Evolutionary conservation across 2,797 vertebrate genomes (phyloP).

Genomic region (Mus minutoides): DNA sequence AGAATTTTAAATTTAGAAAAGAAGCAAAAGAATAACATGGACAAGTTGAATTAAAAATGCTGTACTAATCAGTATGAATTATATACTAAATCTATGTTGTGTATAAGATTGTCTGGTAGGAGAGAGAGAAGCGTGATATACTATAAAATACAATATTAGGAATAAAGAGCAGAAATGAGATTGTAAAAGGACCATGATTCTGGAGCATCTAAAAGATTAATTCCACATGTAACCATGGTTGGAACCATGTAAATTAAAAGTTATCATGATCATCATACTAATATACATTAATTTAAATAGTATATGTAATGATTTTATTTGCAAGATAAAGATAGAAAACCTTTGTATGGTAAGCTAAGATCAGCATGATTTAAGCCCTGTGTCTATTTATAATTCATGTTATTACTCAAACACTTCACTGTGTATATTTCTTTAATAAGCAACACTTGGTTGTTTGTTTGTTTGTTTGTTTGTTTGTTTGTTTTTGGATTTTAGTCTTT

Average conservation of each 20-base stretch:
- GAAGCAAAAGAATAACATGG: background rate
- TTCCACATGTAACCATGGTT: background rate
- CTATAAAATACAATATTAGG: background rate
- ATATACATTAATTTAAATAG: background rate
- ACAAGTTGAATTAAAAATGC: background rate
- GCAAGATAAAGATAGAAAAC: background rate
- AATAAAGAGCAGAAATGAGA: background rate
- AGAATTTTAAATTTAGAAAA: constrained; percentile 43
- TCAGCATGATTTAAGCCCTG: background rate
- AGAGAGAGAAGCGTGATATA: background rate
- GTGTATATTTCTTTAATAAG: background rate
- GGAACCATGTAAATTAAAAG: background rate
- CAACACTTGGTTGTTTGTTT: background rate
- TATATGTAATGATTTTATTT: background rate
- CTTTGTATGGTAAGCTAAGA: background rate
- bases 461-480: too few species aligned
- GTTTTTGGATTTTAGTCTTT: too few species aligned
- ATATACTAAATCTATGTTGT: constrained; percentile 3
- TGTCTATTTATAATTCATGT: background rate
- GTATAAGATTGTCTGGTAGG: background rate
- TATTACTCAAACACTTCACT: background rate
- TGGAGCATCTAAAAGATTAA: constrained; percentile 15
- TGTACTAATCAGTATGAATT: background rate
- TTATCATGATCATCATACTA: background rate
- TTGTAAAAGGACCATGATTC: background rate